A percentile compares a stretch with the other conserved stretches of the same genome.
These are phyloP conservation scores for Drepana arcuata DNA, from an alignment of 1,140 invertebrate species.

Conservation along the genomic window DNA sequence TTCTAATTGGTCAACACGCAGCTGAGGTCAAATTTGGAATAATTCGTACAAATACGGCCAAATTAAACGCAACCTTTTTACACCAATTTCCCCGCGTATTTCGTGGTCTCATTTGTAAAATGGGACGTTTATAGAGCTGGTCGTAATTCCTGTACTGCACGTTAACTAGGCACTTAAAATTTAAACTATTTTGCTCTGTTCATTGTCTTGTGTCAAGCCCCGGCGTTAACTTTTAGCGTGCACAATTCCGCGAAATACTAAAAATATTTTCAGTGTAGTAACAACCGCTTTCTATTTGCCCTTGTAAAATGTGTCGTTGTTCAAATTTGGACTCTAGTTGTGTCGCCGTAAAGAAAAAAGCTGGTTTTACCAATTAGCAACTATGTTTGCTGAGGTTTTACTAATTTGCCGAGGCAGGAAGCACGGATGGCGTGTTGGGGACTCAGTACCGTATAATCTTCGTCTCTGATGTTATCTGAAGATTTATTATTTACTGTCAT, in stretches of 20 bases:
- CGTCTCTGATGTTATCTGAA: slow-evolving; percentile 64
- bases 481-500: slow-evolving; percentile 68
- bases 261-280: slow-evolving; percentile 49
- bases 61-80: too few relatives aligned
- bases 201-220: slow-evolving; percentile 42
- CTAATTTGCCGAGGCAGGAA: slow-evolving; percentile 66
- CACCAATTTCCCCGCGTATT: too few relatives aligned
- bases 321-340: slow-evolving; percentile 30
- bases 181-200: slow-evolving; percentile 39
- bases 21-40: slow-evolving; percentile 20
- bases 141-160: slow-evolving; percentile 12
- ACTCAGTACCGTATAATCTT: slow-evolving; percentile 65
- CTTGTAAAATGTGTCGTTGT: neutral
- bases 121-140: slow-evolving; percentile 5
- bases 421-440: slow-evolving; percentile 62
- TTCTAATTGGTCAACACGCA: slow-evolving; percentile 49
- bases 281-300: slow-evolving; percentile 13
- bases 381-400: slow-evolving; percentile 43
- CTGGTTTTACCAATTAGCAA: slow-evolving; percentile 24
- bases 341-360: slow-evolving; percentile 18
- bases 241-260: slow-evolving; percentile 57
- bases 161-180: slow-evolving; percentile 44
- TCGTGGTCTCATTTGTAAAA: too few relatives aligned
- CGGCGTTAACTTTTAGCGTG: slow-evolving; percentile 33
- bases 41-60: slow-evolving; percentile 8